Evolutionary conservation across 1,140 invertebrate species (phyloP), one percentile per base, ranked within the genome.

Genomic region (Pentalonia nigronervosa): DNA sequence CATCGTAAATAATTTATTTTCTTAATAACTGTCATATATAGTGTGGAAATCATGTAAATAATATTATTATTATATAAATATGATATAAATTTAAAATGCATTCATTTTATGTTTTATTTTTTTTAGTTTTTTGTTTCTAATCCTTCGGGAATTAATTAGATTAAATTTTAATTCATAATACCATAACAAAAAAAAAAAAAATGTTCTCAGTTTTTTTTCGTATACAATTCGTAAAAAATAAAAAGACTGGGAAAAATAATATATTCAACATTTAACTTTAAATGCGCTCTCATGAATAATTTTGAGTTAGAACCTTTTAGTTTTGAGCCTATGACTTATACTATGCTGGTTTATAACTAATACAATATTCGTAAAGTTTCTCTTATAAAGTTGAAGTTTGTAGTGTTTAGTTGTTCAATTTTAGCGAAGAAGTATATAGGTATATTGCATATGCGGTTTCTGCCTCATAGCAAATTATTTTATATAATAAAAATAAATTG

Each of bases 141-240:
- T n/a, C 60, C 60, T 14, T 2, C 3, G 14, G n/a, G 60, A 76
- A 76, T 76, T 76, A 76, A 76, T 76, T 76, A 76, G 60, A 34
- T 76, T 76, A n/a, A 76, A 76, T 76, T 76, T 76, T n/a, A 76
- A 76, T 76, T 76, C 60, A 76, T 76, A 76, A 76, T n/a, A 76
- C 60, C 60, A 76, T 76, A 76, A n/a, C 60, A 76, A n/a, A 76
- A 76, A 14, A 76, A 76, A 76, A n/a, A 76, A 76, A 14, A 76
- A 76, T n/a, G 60, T 76, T 76, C 4, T n/a, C 17, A 3, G 50
- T 76, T 76, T 76, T n/a, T 34, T 76, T 67, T n/a, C 4, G 25
- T 30, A 67, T 4, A 76, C n/a, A 76, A 76, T 76, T 76, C n/a
- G 14, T 76, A 76, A 76, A 76, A 41, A 76, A 34, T 76, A 76